Conservation (phyloP, 2,113 vertebrate genomes). For the Malurus elegans region DNA sequence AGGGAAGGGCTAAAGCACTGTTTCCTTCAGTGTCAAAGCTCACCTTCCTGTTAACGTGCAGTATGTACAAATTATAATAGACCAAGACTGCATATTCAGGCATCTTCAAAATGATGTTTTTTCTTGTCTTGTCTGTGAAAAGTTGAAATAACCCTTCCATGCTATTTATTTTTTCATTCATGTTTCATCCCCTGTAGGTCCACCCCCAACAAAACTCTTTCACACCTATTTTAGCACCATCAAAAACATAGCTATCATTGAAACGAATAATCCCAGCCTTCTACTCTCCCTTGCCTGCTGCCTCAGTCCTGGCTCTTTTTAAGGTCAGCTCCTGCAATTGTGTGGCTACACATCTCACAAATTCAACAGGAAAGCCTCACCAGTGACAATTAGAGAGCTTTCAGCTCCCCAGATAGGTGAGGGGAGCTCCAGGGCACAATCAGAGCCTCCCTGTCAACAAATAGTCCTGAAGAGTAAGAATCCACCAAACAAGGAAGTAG, state of each 20-base stretch:
- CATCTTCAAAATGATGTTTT: neutral
- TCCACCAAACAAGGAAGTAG: neutral
- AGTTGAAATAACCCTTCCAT: neutral
- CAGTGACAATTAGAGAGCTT: neutral
- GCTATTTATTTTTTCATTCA: neutral
- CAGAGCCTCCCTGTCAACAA: neutral
- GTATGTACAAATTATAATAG: neutral
- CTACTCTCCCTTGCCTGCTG: neutral
- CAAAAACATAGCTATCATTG: neutral
- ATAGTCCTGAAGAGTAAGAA: neutral
- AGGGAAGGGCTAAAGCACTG: neutral
- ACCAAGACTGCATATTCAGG: neutral
- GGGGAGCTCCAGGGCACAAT: neutral
- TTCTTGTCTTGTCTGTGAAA: neutral
- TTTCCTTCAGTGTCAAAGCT: constrained; percentile 42
- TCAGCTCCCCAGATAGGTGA: neutral
- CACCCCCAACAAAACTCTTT: neutral
- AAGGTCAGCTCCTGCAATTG: neutral
- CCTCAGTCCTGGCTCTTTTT: neutral
- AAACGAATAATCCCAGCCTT: neutral
- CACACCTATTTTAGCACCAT: neutral
- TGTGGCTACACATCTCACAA: fast-evolving
- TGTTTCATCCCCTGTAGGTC: neutral
- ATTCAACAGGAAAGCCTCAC: neutral
- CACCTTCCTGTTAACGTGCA: neutral